Evolutionary conservation across 2,797 vertebrate genomes (phyloP).

Genomic region (Phoebastria nigripes): DNA sequence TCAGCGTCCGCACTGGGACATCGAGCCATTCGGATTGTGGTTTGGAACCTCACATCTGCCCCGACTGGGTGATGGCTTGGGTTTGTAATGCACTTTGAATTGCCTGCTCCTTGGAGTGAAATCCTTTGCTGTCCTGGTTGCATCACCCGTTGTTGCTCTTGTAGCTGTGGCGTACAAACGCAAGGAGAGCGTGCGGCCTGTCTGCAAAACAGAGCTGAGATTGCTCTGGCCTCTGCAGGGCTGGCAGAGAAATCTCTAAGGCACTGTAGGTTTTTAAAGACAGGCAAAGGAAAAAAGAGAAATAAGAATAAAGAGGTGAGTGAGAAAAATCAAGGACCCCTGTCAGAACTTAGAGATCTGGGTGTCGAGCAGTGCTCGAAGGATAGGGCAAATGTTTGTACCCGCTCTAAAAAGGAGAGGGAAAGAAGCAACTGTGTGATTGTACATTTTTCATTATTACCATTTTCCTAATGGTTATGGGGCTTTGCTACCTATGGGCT

Average conservation of each 20-base stretch:
- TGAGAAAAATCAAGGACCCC: neutral
- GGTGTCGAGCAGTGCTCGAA: fast-evolving
- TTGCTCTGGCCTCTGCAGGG: neutral
- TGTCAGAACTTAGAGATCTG: neutral
- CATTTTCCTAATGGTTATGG: neutral
- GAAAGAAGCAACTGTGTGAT: neutral
- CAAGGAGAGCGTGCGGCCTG: fast-evolving
- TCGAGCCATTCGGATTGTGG: fast-evolving
- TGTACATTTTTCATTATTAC: neutral
- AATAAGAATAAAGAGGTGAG: neutral
- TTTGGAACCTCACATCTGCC: neutral
- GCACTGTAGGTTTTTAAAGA: neutral
- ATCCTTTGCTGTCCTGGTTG: neutral
- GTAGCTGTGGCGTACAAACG: fast-evolving
- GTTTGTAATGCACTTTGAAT: neutral
- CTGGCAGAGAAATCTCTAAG: neutral
- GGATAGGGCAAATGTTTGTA: neutral
- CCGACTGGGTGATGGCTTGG: neutral
- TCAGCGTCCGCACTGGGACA: neutral
- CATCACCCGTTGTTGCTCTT: neutral
- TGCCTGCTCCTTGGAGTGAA: neutral
- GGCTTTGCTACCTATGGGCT: fast-evolving
- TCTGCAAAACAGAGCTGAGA: neutral
- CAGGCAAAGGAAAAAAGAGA: neutral
- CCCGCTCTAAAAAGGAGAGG: neutral